Evolutionary conservation across 2,113 vertebrate genomes (phyloP), one percentile per base, ranked within the genome.

Genomic region (Mormoops blainvillei): DNA sequence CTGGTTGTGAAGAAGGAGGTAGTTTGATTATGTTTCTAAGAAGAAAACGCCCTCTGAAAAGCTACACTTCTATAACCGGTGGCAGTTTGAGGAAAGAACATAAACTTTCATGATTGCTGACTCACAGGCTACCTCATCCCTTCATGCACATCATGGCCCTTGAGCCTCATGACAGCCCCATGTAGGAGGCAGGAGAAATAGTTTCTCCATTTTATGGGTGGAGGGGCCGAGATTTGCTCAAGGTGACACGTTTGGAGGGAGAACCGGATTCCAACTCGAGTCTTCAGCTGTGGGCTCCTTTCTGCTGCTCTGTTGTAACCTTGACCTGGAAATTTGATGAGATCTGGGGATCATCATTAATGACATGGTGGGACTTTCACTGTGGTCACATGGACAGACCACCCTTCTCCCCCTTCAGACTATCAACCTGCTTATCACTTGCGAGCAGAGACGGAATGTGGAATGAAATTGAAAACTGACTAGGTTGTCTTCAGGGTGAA

Each of bases 341-440:
- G 31, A 19, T 12, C 15, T 3, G 13, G 41, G 9, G 38, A 48
- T n/a, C 36, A 41, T 31, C 33, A 36, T 38, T 18, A 38, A 13
- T 4, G 19, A 7, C 0, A 2, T 7, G 8, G 3, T 7, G 22
- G 45, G 31, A n/a, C 3, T 15, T 85, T 48, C 52, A 68, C 15
- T 43, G 31, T 28, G 52, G 31, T 15, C 9, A 0, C 24, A 13
- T 12, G 19, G 41, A 28, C 16, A 26, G 0, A 12, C 7, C 3
- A 11, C 11, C 22, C 14, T 68, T 43, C 22, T 11, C 19, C 15
- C 83, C 33, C n/a, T 48, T 48, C 43, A 31, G 10, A 24, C 0
- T 33, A 4, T 54, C 68, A 33, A 6, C 26, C 48, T n/a, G 18
- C 33, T 45, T 73, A 67, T 31, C 10, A 9, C 73, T 88, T 86